phyloP scores from a whole-genome alignment of 1,140 invertebrate species.

The Gonioctena quinquepunctata region DNA sequence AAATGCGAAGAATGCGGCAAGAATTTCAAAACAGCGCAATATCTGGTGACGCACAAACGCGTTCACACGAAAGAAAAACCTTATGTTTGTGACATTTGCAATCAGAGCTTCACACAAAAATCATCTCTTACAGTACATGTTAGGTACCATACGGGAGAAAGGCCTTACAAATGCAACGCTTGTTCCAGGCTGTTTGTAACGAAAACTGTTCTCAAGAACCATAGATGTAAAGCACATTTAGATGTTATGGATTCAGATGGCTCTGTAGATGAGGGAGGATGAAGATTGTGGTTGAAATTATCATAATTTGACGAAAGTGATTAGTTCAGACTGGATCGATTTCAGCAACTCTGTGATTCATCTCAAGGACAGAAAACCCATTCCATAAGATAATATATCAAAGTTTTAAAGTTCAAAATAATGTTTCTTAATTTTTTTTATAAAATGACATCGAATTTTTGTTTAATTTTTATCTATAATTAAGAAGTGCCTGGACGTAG shows the following conservation, averaged over 20 bases:
- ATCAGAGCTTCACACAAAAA: constrained; percentile 45
- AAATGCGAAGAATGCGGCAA: constrained; percentile 53
- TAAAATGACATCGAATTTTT: too few species aligned
- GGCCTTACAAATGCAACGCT: constrained; percentile 72
- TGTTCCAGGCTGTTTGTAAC: too few species aligned
- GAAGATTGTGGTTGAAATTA: too few species aligned
- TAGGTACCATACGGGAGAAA: constrained; percentile 59
- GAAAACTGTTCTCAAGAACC: not conserved
- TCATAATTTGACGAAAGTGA: too few species aligned
- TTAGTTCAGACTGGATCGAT: too few species aligned
- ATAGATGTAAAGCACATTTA: not conserved
- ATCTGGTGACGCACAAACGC: constrained; percentile 39
- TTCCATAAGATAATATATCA: too few species aligned
- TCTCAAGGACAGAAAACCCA: too few species aligned
- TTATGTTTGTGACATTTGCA: constrained; percentile 52
- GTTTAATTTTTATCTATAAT: too few species aligned
- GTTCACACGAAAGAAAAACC: constrained; percentile 58
- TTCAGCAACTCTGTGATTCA: too few species aligned
- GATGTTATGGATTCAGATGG: not conserved
- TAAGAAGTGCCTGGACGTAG: too few species aligned
- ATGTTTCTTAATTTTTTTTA: too few species aligned
- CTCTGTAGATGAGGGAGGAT: not conserved
- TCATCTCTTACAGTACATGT: constrained; percentile 57
- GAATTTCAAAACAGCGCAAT: constrained; percentile 36
- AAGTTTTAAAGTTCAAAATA: too few species aligned